Evolutionary conservation across 2,888 invertebrate species (phyloP).

Genomic region (Drosophila lacicola): DNA sequence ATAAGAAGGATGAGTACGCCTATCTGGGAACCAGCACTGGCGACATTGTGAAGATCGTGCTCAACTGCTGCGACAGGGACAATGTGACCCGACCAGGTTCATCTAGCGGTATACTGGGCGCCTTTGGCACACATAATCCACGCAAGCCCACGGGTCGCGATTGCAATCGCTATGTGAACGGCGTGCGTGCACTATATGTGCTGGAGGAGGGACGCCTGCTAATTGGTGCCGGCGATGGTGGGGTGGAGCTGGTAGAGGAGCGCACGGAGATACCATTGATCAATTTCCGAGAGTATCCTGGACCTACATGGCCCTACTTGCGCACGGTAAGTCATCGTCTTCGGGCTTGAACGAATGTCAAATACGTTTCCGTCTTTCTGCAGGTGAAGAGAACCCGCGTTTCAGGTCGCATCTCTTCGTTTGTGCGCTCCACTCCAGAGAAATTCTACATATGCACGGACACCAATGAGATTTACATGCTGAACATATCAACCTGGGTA

Average conservation of each 20-base stretch:
- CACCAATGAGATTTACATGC: slow-evolving; percentile 92
- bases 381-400: slow-evolving; percentile 87
- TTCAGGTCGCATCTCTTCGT: slow-evolving; percentile 90
- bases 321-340: slow-evolving; percentile 85
- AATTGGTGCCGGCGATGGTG: slow-evolving; percentile 94
- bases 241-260: slow-evolving; percentile 90
- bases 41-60: slow-evolving; percentile 85
- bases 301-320: slow-evolving; percentile 87
- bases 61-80: slow-evolving; percentile 84
- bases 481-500: slow-evolving; percentile 89
- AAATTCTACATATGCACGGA: slow-evolving; percentile 91
- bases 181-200: slow-evolving; percentile 88
- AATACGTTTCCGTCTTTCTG: slow-evolving; percentile 45
- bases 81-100: slow-evolving; percentile 68
- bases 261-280: slow-evolving; percentile 84
- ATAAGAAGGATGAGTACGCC: slow-evolving; percentile 89
- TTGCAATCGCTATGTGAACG: slow-evolving; percentile 84
- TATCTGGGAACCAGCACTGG: slow-evolving; percentile 96
- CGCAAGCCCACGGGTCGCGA: slow-evolving; percentile 84
- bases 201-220: slow-evolving; percentile 88
- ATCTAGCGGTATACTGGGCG: slow-evolving; percentile 86
- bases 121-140: slow-evolving; percentile 85
- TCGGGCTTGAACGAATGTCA: not conserved
- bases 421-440: slow-evolving; percentile 87
- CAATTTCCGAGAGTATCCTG: slow-evolving; percentile 83